Percentiles rank a stretch among this genome's conserved stretches.
Conservation (phyloP, 2,797 vertebrate genomes). For the Nyctalus aviator region DNA sequence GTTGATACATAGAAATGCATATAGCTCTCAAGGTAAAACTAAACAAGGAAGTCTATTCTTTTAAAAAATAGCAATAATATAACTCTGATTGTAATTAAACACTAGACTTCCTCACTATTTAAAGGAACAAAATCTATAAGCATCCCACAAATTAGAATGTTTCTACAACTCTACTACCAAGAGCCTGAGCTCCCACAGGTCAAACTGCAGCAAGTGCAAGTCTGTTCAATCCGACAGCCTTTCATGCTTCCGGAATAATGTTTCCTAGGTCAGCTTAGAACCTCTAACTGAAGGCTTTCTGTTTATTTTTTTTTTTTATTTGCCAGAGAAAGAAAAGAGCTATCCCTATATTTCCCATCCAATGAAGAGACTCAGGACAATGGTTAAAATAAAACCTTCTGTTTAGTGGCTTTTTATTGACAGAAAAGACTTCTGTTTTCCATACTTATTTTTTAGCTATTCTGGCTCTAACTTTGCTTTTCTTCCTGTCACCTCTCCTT, state of each 20-base stretch:
- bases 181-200: neutral
- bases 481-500: neutral
- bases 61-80: neutral
- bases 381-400: slow-evolving; percentile 8
- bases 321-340: neutral
- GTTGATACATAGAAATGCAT: neutral
- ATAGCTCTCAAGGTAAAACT: neutral
- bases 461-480: neutral
- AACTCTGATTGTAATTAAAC: slow-evolving; percentile 21
- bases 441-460: neutral
- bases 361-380: neutral
- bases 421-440: slow-evolving; percentile 18
- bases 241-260: neutral
- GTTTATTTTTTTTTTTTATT: neutral
- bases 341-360: neutral
- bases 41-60: neutral
- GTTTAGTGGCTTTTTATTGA: neutral
- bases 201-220: no score
- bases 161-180: neutral
- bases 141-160: neutral
- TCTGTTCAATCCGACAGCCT: neutral
- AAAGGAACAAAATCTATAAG: neutral
- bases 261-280: neutral
- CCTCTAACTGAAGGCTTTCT: neutral
- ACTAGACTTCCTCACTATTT: neutral